Base-by-base conservation (phyloP, 2,888 invertebrate genomes). In the Ametastegia equiseti region DNA sequence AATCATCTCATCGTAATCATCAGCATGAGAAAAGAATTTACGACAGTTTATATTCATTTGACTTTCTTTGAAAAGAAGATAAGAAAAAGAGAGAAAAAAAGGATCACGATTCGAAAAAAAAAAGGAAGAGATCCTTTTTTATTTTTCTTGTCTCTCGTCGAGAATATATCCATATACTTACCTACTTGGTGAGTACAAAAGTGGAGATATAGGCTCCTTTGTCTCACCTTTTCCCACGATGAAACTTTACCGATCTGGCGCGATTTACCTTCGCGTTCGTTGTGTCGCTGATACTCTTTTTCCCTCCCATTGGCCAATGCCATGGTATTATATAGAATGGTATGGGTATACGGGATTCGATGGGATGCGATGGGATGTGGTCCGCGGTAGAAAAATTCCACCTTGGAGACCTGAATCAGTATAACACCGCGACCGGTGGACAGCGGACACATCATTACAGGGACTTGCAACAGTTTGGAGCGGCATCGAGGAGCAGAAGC, bases 381-480 rank as follows among this genome's bases (percentile, higher is more conserved):
- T 42, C 13, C 19, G 42, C 27, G 15, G 78, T 39, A 33, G 78
- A 60, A 45, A 78, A 78, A 78, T 78, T 78, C 60, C 78, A 39
- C 47, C 63, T 63, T 27, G 15, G 45, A 78, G 78, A 78, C 60
- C 60, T 63, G 78, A 78, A 78, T 78, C 78, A 42, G 78, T 78
- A 78, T 78, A 78, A 78, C 78, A 78, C 78, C 78, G 78, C 75
- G 78, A 45, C 45, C 78, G 78, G 57, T 60, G 60, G 78, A 87
- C 88, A 86, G 54, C 54, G 88, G 86, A 87, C 88, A 86, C 89
- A 89, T 91, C 90, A 88, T 90, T 91, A 91, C 89, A 88, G 89
- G 86, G 86, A 85, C 86, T 86, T 82, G 84, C 85, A 84, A 85
- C 86, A 82, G 85, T 83, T 79, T 65, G 71, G 81, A 65, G 54